phyloP scores from a whole-genome alignment of 2,113 vertebrate species.

The Miniopterus natalensis region DNA sequence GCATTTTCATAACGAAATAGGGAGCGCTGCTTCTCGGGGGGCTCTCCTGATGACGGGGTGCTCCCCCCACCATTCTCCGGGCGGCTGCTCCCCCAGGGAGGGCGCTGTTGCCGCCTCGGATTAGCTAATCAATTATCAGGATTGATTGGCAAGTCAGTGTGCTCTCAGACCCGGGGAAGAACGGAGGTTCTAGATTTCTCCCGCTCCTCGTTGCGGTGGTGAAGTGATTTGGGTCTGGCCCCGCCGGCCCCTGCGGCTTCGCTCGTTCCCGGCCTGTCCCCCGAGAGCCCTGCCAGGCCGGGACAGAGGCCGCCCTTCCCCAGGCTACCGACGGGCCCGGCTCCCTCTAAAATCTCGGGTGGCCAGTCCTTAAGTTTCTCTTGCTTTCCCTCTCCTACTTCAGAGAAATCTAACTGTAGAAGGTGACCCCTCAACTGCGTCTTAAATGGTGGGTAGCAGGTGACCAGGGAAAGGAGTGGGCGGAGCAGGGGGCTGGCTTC shows the following conservation, averaged over 20 bases:
- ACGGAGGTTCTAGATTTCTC: slow-evolving; percentile 70
- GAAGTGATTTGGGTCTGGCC: slow-evolving; percentile 27
- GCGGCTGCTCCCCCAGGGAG: not conserved
- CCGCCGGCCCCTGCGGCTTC: not conserved
- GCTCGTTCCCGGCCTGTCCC: slow-evolving; percentile 1
- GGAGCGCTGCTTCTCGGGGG: not conserved
- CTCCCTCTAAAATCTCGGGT: not conserved
- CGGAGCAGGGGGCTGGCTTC: accelerated
- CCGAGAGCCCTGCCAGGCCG: no score
- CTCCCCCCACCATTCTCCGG: not conserved
- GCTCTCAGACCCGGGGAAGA: slow-evolving; percentile 30
- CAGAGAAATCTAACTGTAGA: not conserved
- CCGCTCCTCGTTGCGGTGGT: slow-evolving; percentile 54
- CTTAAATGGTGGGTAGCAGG: not conserved
- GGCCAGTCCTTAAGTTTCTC: not conserved
- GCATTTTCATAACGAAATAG: not conserved
- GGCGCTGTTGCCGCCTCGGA: not conserved
- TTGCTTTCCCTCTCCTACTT: not conserved
- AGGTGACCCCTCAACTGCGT: not conserved
- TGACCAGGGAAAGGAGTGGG: not conserved
- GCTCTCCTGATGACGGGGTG: not conserved
- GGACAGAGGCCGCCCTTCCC: no score
- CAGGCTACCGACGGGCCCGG: no score
- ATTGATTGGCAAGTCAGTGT: slow-evolving; percentile 64
- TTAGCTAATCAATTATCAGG: slow-evolving; percentile 63